Evolutionary conservation across 1,140 invertebrate species (phyloP).

Genomic region (Drosophila nikananu): DNA sequence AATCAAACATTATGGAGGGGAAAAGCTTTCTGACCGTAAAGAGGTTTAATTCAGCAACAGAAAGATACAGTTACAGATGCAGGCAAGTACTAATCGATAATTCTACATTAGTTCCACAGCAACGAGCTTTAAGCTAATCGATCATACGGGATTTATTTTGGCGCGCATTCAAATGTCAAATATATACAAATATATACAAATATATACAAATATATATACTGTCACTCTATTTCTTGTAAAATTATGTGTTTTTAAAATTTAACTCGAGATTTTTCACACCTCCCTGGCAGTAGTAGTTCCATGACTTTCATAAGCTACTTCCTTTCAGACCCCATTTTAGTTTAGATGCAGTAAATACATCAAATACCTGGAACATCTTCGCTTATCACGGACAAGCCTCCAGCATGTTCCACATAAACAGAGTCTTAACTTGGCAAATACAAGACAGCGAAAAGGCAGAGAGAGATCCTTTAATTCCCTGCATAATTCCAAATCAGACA

Average conservation of each 20-base stretch:
- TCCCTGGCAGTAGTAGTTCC: neutral
- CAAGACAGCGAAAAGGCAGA: slow-evolving; percentile 3
- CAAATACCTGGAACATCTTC: slow-evolving; percentile 34
- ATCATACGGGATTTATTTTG: no score
- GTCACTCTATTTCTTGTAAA: no score
- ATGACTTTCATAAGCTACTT: neutral
- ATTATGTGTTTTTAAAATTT: neutral
- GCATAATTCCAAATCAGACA: slow-evolving; percentile 83
- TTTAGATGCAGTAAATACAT: slow-evolving; percentile 19
- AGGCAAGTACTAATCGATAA: neutral
- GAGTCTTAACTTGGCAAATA: slow-evolving; percentile 49
- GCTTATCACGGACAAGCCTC: slow-evolving; percentile 48
- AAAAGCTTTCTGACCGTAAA: neutral
- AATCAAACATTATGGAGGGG: neutral
- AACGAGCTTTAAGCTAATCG: neutral
- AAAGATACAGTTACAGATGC: neutral
- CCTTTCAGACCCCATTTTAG: neutral
- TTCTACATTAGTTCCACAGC: neutral
- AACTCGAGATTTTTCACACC: neutral
- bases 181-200: neutral
- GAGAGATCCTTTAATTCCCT: slow-evolving; percentile 77
- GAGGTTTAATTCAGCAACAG: neutral
- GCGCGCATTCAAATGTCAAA: neutral
- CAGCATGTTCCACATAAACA: slow-evolving; percentile 65
- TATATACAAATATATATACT: neutral